These are phyloP conservation scores for Passerina amoena DNA, from an alignment of 2,113 vertebrate genomes.

Conservation along the genomic window DNA sequence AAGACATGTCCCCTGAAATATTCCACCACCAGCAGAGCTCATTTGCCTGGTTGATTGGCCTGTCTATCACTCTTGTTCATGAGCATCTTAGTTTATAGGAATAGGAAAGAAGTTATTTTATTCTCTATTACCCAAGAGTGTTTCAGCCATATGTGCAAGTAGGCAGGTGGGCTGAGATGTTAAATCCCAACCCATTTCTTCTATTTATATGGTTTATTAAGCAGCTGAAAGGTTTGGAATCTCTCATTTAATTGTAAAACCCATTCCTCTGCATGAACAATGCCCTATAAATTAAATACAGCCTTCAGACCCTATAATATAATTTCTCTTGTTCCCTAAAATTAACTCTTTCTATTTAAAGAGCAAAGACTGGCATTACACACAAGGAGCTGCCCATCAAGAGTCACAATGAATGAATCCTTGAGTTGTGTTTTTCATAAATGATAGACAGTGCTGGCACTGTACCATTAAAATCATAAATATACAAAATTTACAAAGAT, in stretches of 20 bases:
- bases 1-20: neutral
- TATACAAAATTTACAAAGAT: neutral
- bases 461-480: neutral
- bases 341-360: slow-evolving; percentile 41
- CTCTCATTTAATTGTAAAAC: slow-evolving; percentile 40
- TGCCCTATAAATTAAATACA: slow-evolving; percentile 16
- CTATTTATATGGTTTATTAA: slow-evolving; percentile 48
- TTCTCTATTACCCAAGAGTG: neutral
- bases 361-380: neutral
- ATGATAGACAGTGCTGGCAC: neutral
- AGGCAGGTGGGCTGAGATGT: slow-evolving; percentile 21
- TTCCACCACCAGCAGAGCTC: neutral
- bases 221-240: slow-evolving; percentile 45
- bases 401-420: neutral
- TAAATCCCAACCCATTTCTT: neutral
- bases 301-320: slow-evolving; percentile 17
- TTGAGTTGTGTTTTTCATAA: neutral
- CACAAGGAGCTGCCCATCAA: neutral
- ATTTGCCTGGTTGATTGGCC: neutral
- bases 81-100: neutral
- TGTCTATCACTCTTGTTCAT: neutral
- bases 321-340: neutral
- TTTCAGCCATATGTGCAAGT: neutral
- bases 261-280: slow-evolving; percentile 42
- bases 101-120: neutral